Base-by-base conservation (phyloP, 2,113 vertebrate species). In the Seriola rivoliana region DNA sequence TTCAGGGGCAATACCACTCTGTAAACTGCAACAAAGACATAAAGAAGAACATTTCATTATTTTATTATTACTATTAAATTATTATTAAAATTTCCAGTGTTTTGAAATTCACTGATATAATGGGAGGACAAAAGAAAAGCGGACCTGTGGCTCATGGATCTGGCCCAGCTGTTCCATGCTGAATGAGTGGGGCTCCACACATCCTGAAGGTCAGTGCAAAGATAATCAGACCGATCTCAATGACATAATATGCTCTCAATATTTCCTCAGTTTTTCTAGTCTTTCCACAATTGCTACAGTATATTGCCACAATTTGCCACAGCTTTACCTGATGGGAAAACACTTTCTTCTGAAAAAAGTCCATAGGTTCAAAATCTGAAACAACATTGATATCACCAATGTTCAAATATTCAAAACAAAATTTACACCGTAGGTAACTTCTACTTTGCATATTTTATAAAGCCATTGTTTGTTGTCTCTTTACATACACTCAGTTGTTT, bases 331-430 rank as follows among this genome's bases (percentile, higher is more conserved):
- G 93, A 77, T 81, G 82, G 17, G 86, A 87, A 80, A 82, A 86
- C 29, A 89, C 91, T 44, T 89, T 88, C 75, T 93, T 96, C 59
- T 94, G 95, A 78, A 94, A 57, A 48, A 92, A 91, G 89, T 92
- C 93, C 84, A 93, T 68, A 6, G 86, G 90, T 82, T 98, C 97
- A 75, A 96, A 93, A 94, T 95, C 97, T 98, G 94, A 81, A 94
- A 95, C 58, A 89, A 81, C 80, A 70, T 34, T 85, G 34, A 82
- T 1, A 65, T 52, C n/a, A 34, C 11, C 0, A 46, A 29, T 52
- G 44, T 40, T 57, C 2, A 32, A 48, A 38, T 34, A 17, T 69
- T 54, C 2, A 4, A 73, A 44, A 65, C 23, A 54, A 69, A 72
- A 36, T 5, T 4, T 1, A 23, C 3, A 48, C 5, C 60, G 40